These are phyloP conservation scores for Enteromius argenteus DNA, from an alignment of 2,797 vertebrate species.

Conservation along the genomic window DNA sequence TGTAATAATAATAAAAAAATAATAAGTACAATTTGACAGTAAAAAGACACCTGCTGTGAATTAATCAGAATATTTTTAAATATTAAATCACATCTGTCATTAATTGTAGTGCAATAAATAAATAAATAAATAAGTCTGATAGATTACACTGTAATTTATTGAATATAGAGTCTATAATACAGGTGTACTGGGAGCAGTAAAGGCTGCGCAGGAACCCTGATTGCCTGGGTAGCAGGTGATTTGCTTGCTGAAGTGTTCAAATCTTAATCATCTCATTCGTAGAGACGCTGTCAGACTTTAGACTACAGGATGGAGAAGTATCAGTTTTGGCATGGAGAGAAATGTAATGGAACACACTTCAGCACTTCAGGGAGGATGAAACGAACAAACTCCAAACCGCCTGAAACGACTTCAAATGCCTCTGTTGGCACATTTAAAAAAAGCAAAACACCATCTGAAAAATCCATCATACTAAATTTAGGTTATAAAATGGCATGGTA, in stretches of 20 bases:
- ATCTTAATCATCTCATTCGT: constrained; percentile 52
- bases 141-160: neutral
- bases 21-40: neutral
- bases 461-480: neutral
- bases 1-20: neutral
- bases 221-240: constrained; percentile 45
- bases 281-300: constrained; percentile 18
- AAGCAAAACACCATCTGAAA: neutral
- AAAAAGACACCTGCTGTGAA: neutral
- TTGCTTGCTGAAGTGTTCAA: constrained; percentile 54
- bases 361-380: constrained; percentile 22
- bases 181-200: constrained; percentile 21
- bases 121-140: neutral
- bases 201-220: constrained; percentile 12
- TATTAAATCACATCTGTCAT: neutral
- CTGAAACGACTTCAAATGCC: neutral
- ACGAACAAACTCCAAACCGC: neutral
- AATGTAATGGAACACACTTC: constrained; percentile 27
- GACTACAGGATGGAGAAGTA: neutral
- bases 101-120: constrained; percentile 1
- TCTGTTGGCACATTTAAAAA: neutral
- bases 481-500: neutral
- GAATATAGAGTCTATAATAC: neutral
- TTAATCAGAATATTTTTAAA: neutral
- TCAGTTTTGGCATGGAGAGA: constrained; percentile 1